Evolutionary conservation across 2,797 vertebrate genomes (phyloP), one percentile per base, ranked within the genome.

Genomic region (Halcyon badia): DNA sequence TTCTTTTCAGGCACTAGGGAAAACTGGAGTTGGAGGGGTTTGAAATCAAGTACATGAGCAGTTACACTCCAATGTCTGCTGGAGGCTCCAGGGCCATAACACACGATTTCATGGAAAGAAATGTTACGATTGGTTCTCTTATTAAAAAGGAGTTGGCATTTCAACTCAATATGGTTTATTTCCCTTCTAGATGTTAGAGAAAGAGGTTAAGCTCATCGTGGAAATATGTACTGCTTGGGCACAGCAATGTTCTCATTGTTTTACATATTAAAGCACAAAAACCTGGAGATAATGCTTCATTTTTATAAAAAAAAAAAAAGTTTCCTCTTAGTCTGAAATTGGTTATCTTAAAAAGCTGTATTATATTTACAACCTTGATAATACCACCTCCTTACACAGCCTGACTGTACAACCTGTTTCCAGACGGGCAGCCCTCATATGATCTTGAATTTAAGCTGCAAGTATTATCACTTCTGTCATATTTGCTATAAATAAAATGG

Each of bases 401-500:
- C 77, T 97, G 48, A 84, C 70, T 90, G n/a, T 72, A 70, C 62
- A 94, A 75, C 83, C 81, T 80, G 91, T 82, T 85, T 91, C 85
- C 87, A 95, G 89, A 97, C 28, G 16, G 94, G 68, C 91, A 95
- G 88, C 88, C 68, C 81, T 97, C 80, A 61, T 4, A 84, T 28
- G 31, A 92, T 94, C 77, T 83, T 68, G 83, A 84, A 87, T 94
- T 95, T 89, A 87, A 96, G 86, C 69, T 77, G 64, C 77, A 91
- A 90, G 48, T 73, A 75, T 95, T 95, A 94, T 92, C 93, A 68
- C 91, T 95, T 93, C 91, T 94, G 83, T 94, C 83, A 84, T 79
- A 85, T 87, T 87, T 93, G 88, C 93, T 92, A 96, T 93, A 95
- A 97, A 97, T 97, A 97, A 97, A 96, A 93, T 39, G 56, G 91